A percentile compares a stretch with the other conserved stretches of the same genome.
Conservation (phyloP, 2,888 invertebrate species). For the Polylopha cassiicola region DNA sequence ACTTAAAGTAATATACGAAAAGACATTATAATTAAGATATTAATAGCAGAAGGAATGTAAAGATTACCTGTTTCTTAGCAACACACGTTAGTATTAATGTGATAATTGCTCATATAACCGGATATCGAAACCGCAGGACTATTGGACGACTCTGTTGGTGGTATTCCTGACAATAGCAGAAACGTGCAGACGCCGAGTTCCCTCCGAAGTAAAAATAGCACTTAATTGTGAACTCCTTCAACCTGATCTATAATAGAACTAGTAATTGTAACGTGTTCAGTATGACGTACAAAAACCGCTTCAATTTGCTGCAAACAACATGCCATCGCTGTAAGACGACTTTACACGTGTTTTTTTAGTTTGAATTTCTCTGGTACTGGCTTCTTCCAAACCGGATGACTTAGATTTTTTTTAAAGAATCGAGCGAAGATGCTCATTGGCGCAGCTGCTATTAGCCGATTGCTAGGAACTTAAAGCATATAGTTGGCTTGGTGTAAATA, state of each 20-base stretch:
- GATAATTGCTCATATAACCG: constrained; percentile 1
- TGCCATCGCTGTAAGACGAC: constrained; percentile 10
- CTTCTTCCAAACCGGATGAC: too few species aligned
- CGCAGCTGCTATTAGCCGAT: too few species aligned
- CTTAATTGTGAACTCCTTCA: constrained; percentile 7
- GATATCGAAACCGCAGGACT: constrained; percentile 2
- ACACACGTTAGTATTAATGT: constrained; percentile 2
- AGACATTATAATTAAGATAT: constrained; percentile 4
- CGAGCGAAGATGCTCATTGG: too few species aligned
- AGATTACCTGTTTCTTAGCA: constrained; percentile 3
- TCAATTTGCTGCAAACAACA: constrained; percentile 16
- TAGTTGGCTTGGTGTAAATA: too few species aligned
- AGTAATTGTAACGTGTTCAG: constrained; percentile 14
- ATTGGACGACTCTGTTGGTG: not conserved
- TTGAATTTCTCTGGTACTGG: constrained; percentile 18
- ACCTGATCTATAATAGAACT: constrained; percentile 14
- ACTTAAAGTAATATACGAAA: too few species aligned
- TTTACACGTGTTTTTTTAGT: constrained; percentile 13
- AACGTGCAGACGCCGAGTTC: not conserved
- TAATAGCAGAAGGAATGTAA: constrained; percentile 2
- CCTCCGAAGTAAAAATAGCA: constrained; percentile 11
- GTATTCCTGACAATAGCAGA: constrained; percentile 12
- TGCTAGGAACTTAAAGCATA: too few species aligned
- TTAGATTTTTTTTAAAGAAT: too few species aligned
- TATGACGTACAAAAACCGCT: constrained; percentile 9